Evolutionary conservation across 2,797 vertebrate genomes (phyloP).

Genomic region (Acanthiza pusilla): DNA sequence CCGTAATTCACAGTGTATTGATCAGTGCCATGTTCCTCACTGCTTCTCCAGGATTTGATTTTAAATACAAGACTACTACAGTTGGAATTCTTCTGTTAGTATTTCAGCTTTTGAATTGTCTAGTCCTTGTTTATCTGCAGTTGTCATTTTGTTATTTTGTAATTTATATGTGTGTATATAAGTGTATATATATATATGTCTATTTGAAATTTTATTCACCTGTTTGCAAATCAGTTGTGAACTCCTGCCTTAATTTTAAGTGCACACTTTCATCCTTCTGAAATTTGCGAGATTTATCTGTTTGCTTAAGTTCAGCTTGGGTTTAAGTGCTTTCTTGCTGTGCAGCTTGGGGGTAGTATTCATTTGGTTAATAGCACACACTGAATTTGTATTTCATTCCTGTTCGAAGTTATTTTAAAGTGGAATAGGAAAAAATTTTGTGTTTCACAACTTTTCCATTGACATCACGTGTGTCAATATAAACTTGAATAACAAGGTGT

Average conservation of each 20-base stretch:
- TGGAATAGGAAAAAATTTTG: neutral
- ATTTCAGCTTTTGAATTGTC: neutral
- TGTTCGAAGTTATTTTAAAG: neutral
- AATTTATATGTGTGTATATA: no score
- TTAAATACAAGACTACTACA: neutral
- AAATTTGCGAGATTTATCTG: neutral
- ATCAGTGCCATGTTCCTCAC: neutral
- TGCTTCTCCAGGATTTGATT: neutral
- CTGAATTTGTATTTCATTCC: neutral
- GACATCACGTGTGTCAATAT: neutral
- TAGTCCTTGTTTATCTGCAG: neutral
- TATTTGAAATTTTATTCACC: neutral
- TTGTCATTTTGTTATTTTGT: neutral
- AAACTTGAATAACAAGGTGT: neutral
- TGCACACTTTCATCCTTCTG: neutral
- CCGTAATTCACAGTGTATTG: neutral
- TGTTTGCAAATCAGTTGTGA: neutral
- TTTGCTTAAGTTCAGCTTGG: neutral
- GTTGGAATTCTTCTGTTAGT: neutral
- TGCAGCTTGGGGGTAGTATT: neutral
- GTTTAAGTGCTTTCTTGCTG: neutral
- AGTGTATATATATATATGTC: fast-evolving
- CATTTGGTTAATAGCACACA: neutral
- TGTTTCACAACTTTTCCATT: neutral
- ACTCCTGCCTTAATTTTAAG: neutral